Evolutionary conservation across 2,888 invertebrate species (phyloP).

Genomic region (Dione juno): DNA sequence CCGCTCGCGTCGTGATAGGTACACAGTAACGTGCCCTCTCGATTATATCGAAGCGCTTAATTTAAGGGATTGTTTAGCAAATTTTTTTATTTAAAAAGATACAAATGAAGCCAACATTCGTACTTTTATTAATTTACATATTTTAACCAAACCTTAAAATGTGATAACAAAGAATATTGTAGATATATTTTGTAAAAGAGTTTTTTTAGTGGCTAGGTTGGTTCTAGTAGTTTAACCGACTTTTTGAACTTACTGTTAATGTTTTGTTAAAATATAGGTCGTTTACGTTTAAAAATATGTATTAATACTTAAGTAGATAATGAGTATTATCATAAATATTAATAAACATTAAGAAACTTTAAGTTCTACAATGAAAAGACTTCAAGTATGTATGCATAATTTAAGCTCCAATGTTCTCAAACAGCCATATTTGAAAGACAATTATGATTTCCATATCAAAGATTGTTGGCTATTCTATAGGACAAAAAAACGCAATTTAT

Average conservation of each 20-base stretch:
- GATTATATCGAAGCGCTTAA: slow-evolving; percentile 31
- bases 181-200: too few species aligned
- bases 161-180: too few species aligned
- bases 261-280: too few species aligned
- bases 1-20: slow-evolving; percentile 53
- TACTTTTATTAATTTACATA: too few species aligned
- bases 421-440: neutral
- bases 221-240: too few species aligned
- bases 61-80: slow-evolving; percentile 14
- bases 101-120: neutral
- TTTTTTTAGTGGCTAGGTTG: too few species aligned
- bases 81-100: neutral
- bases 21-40: slow-evolving; percentile 40
- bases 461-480: slow-evolving; percentile 16
- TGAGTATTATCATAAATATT: neutral
- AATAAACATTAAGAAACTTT: neutral
- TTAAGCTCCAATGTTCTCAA: neutral
- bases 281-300: too few species aligned
- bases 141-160: too few species aligned
- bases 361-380: neutral
- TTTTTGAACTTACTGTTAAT: too few species aligned
- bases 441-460: slow-evolving; percentile 21
- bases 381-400: neutral
- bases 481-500: slow-evolving; percentile 29
- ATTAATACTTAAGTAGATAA: neutral